Base-by-base conservation (phyloP, 2,797 vertebrate species). In the Sebastes oblongus region DNA sequence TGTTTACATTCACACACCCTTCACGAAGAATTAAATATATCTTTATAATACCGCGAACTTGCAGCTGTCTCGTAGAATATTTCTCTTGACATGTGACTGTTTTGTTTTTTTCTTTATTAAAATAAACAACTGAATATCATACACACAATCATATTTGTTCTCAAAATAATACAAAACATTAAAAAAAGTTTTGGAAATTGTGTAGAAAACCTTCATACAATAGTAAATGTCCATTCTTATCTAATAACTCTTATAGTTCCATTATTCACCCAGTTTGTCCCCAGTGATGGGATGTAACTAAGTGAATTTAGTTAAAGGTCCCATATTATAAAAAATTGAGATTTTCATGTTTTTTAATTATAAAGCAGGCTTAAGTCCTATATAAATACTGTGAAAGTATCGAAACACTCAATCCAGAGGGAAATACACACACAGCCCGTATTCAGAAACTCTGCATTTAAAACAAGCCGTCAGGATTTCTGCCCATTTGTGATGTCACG, bases 1-100 rank as follows among this genome's bases (percentile, higher is more conserved):
- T 75, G 68, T 78, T 86, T 46, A 77, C 78, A 29, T 30, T 14
- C 39, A 27, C 39, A 34, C 3, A 52, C 18, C 42, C 24, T 11
- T 12, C 11, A 36, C 3, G 1, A 18, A 36, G 0, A 42, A 42
- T 6, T 42, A 59, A 29, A 25, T 34, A 32, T 32, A 25, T 25
- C 2, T 24, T 25, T 32, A 32, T 36, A 36, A 36, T 36, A 1
- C 4, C 10, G 34, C 34, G 5, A 27, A 18, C 24, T 1, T 72
- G 6, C 55, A 36, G 30, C 9, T 46, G n/a, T 22, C 29, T 59
- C 39, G 14, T 42, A 42, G 39, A 18, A 59, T 29, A 18, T 18
- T 29, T 59, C 1, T 29, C 0, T 16, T 8, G 27, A 20, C 58
- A 50, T 50, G 14, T 50, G 46, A 50, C 46, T 8, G 3, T 18